These are phyloP conservation scores for Apodemia duryi DNA, from an alignment of 2,888 invertebrate genomes.

Conservation along the genomic window DNA sequence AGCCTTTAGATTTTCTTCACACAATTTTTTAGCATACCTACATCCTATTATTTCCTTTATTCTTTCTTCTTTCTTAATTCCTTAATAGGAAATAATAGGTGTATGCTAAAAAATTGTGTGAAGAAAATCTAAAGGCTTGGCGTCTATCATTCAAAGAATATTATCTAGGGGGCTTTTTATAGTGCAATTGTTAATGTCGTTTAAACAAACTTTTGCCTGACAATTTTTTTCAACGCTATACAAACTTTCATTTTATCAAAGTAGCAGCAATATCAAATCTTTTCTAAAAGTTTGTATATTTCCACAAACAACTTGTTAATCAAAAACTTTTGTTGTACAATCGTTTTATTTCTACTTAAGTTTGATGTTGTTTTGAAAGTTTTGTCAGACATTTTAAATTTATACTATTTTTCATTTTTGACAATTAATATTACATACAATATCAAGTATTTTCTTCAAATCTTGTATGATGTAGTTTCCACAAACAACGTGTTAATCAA, in stretches of 20 bases:
- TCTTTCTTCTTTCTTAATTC: too few relatives aligned
- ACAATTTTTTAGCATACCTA: too few relatives aligned
- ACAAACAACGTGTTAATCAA: conserved; percentile 2
- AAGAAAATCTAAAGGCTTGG: too few relatives aligned
- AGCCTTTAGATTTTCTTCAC: too few relatives aligned
- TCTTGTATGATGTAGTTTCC: not conserved
- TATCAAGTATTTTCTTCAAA: not conserved
- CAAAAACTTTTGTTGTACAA: not conserved
- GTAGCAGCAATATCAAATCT: not conserved
- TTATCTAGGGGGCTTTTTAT: too few relatives aligned
- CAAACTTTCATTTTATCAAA: not conserved
- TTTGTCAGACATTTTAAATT: not conserved
- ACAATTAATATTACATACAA: not conserved
- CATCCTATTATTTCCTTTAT: too few relatives aligned
- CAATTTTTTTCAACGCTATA: not conserved
- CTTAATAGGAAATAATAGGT: too few relatives aligned
- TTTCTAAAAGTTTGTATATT: not conserved
- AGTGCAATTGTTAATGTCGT: too few relatives aligned
- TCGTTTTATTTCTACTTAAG: not conserved
- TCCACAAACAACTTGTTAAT: not conserved
- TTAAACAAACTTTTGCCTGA: not conserved
- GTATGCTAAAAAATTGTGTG: too few relatives aligned
- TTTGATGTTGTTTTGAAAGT: not conserved
- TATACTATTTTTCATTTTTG: not conserved
- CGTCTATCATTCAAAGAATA: too few relatives aligned